Base-by-base conservation (phyloP, 2,113 vertebrate species). In the Centropristis striata region DNA sequence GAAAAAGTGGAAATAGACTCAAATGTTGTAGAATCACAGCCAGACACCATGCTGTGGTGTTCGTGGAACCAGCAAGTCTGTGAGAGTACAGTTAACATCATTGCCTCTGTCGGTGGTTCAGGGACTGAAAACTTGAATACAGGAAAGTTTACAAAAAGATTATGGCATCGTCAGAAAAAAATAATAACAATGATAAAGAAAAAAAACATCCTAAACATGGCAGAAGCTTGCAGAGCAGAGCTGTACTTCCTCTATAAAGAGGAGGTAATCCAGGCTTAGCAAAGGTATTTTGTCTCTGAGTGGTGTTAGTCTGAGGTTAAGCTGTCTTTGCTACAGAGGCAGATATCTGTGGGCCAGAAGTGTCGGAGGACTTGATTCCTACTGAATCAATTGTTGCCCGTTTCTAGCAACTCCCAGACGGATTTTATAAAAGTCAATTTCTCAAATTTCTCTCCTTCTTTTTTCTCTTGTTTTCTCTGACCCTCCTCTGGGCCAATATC, bases 261-360 rank as follows among this genome's bases (percentile, higher is more conserved):
- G 39, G 23, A 67, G 20, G 25, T 88, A 87, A 88, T 90, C 81
- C 78, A 27, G 76, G 63, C 7, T 79, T 87, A 79, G 67, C 36
- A 42, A 60, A 83, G 44, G 55, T 67, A 27, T 83, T 86, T 86
- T 69, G 51, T 81, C 58, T 78, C 68, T 83, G 66, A 85, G 47
- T 57, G 73, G 71, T 85, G 86, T 86, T 86, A 86, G 80, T 81
- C 66, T 10, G 58, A 78, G 79, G 79, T 88, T 81, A 87, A 89
- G 79, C 73, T 83, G 70, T 80, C 49, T 82, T 44, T 82, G 47
- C 57, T 60, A 21, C 68, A 55, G 78, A 78, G 44, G 61, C 13
- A 18, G 61, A 46, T 64, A 49, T 85, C 68, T 67, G 75, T 50
- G 11, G 59, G 27, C 57, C 61, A 59, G 3, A 57, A 44, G 55